Evolutionary conservation across 2,888 invertebrate species (phyloP).

Genomic region (Zonitis immaculata): DNA sequence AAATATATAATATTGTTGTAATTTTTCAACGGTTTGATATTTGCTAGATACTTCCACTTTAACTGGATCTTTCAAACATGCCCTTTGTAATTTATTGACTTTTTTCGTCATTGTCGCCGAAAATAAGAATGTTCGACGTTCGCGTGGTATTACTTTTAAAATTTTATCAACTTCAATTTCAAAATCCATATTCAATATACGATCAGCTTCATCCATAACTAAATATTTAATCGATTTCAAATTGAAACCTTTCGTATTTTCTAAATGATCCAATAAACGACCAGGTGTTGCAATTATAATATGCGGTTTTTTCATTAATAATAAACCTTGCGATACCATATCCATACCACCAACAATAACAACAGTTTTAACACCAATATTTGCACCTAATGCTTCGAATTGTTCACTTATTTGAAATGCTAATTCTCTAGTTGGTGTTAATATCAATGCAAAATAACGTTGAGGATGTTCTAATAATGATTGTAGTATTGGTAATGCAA

Average conservation of each 20-base stretch:
- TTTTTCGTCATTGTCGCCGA: conserved; percentile 99
- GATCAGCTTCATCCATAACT: conserved; percentile 99
- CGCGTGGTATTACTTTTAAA: conserved; percentile 82
- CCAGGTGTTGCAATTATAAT: conserved; percentile 97
- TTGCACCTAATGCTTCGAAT: conserved; percentile 85
- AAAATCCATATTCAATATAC: conserved; percentile 98
- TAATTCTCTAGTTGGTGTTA: conserved; percentile 96
- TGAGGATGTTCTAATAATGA: conserved; percentile 86
- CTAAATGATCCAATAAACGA: conserved; percentile 89
- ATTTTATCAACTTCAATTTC: conserved; percentile 98
- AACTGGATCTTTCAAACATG: conserved; percentile 89
- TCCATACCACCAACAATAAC: conserved; percentile 99
- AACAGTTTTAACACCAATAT: conserved; percentile 91
- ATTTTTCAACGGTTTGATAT: conserved; percentile 96
- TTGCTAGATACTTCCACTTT: conserved; percentile 95
- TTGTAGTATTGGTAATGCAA: conserved; percentile 94
- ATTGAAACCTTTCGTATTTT: conserved; percentile 97
- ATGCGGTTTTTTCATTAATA: conserved; percentile 93
- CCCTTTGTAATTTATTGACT: conserved; percentile 92
- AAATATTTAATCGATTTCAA: conserved; percentile 45
- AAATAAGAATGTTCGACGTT: conserved; percentile 88
- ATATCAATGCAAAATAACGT: conserved; percentile 84
- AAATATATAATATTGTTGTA: conserved; percentile 92
- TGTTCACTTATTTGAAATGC: conserved; percentile 99
- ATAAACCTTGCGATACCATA: conserved; percentile 90